phyloP scores from a whole-genome alignment of 2,888 invertebrate genomes.

The Drosophila mimica region DNA sequence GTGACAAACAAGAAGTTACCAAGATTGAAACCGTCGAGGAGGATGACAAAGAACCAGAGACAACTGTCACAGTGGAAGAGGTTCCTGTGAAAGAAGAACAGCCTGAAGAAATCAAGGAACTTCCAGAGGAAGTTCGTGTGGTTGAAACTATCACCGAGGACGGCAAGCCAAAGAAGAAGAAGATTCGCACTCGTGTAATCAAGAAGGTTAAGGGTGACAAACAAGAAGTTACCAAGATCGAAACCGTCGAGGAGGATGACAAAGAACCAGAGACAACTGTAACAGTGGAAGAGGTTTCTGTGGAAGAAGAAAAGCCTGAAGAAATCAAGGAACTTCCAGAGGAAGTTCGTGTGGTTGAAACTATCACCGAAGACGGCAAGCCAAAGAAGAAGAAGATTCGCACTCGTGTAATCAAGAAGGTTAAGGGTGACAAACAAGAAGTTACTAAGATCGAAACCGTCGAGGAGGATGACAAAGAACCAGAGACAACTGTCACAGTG shows the following conservation, averaged over 20 bases:
- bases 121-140: constrained; percentile 25
- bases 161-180: constrained; percentile 26
- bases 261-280: constrained; percentile 25
- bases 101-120: constrained; percentile 12
- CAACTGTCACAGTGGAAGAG: constrained; percentile 22
- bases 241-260: constrained; percentile 28
- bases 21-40: constrained; percentile 27
- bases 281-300: constrained; percentile 15
- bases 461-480: constrained; percentile 32
- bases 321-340: constrained; percentile 21
- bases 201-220: constrained; percentile 32
- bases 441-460: constrained; percentile 40
- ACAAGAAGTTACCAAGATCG: constrained; percentile 29
- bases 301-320: constrained; percentile 18
- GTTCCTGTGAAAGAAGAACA: constrained; percentile 17
- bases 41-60: constrained; percentile 20
- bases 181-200: constrained; percentile 28
- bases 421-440: constrained; percentile 38
- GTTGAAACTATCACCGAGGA: constrained; percentile 19
- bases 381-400: constrained; percentile 34
- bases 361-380: constrained; percentile 17
- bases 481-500: constrained; percentile 33
- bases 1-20: constrained; percentile 25
- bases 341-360: constrained; percentile 22
- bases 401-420: constrained; percentile 33